Conservation (phyloP, 1,140 invertebrate genomes). For the Eufriesea mexicana region DNA sequence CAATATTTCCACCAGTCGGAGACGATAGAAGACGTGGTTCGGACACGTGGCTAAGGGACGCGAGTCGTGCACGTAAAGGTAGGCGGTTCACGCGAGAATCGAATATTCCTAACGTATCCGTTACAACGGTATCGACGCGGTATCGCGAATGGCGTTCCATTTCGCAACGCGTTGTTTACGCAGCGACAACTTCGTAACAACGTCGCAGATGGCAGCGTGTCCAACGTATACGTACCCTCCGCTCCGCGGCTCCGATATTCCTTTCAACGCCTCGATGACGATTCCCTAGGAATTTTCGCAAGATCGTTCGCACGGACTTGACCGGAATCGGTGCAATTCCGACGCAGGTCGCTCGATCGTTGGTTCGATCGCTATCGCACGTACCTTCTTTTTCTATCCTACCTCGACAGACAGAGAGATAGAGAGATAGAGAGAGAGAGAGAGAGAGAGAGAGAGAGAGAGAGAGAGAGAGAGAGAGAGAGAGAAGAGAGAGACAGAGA, state of each 20-base stretch:
- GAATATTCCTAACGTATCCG: not conserved
- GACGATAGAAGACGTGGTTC: not conserved
- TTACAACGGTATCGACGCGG: not conserved
- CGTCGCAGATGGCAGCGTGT: not conserved
- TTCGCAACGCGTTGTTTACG: constrained; percentile 35
- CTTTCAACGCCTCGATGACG: not conserved
- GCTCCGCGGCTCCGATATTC: not conserved
- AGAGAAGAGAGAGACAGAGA: too few species aligned
- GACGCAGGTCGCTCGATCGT: too few species aligned
- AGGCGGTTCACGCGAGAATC: not conserved
- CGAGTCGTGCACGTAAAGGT: too few species aligned
- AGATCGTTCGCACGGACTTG: too few species aligned
- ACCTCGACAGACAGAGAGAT: too few species aligned
- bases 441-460: too few species aligned
- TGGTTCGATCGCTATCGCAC: not conserved
- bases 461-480: too few species aligned
- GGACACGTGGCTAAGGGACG: not conserved
- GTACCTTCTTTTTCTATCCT: not conserved
- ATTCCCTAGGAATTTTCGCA: not conserved
- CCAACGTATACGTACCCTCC: too few species aligned
- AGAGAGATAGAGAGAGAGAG: too few species aligned
- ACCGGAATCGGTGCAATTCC: too few species aligned
- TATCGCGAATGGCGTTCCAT: not conserved
- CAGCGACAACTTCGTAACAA: constrained; percentile 4
- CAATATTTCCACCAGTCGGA: too few species aligned